Base-by-base conservation (phyloP, 2,113 vertebrate species). In the Pygoscelis antarcticus region DNA sequence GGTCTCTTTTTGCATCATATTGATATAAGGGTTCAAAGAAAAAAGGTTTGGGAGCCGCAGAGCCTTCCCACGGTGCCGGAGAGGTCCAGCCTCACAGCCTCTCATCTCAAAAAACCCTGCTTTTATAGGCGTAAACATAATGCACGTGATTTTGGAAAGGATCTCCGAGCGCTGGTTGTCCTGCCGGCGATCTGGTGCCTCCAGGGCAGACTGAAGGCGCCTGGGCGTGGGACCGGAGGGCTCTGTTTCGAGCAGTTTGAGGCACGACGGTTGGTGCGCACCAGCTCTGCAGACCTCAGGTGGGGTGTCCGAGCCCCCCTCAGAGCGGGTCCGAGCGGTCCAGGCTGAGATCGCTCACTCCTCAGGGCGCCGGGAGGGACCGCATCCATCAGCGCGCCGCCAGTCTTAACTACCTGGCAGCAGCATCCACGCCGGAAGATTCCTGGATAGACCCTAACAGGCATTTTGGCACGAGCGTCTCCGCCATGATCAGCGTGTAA, bases 231-330 rank as follows among this genome's bases (percentile, higher is more conserved):
- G 6, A 18, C 20, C 34, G 1, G 6, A 6, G 74, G 17, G 34
- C 26, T 47, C 32, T 4, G 3, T 0, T 5, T 13, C 1, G 16
- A 52, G n/a, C 34, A 5, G 13, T 5, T 22, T 13, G 34, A 29
- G 2, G 6, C 30, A 5, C 0, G 8, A 5, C 1, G 7, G 47
- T 32, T 3, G 42, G 8, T 1, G 25, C 3, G 5, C 11, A 3
- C 11, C 29, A 9, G 30, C 26, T 44, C n/a, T 16, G 12, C 44
- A 32, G 36, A 44, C 38, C 65, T 17, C 38, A 6, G 30, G 10
- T 1, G 8, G 36, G 19, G 46, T 5, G 13, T 44, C 49, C 57
- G 11, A 36, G 9, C 11, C 11, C 30, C 30, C 46, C 9, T n/a
- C 12, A 5, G 2, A 13, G 3, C 3, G 3, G 25, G 16, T 44